These are phyloP conservation scores for Menura novaehollandiae DNA, from an alignment of 2,113 vertebrate genomes.

Conservation along the genomic window DNA sequence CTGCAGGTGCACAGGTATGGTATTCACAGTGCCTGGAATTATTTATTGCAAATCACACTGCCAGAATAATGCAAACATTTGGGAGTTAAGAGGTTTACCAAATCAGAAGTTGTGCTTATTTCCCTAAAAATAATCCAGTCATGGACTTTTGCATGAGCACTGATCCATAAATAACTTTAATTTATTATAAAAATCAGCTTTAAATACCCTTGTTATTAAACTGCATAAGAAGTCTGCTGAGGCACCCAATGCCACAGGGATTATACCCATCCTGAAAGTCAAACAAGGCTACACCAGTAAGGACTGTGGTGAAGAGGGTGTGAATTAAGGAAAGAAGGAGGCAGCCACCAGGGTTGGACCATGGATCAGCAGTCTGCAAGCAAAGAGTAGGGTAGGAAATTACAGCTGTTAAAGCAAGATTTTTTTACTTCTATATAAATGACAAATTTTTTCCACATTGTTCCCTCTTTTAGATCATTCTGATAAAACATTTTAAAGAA, in stretches of 20 bases:
- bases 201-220: not conserved
- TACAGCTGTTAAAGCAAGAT: not conserved
- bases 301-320: not conserved
- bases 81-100: not conserved
- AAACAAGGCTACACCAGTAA: not conserved
- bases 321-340: not conserved
- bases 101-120: not conserved
- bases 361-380: not conserved
- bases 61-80: not conserved
- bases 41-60: not conserved
- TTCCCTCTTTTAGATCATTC: not conserved
- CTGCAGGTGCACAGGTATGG: not conserved
- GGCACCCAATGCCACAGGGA: not conserved
- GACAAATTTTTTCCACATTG: not conserved
- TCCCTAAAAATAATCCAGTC: not conserved
- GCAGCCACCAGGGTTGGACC: not conserved
- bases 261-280: not conserved
- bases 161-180: not conserved
- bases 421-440: not conserved
- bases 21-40: rapidly evolving
- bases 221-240: not conserved
- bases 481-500: not conserved
- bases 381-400: not conserved
- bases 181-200: not conserved
- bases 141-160: not conserved